A percentile compares a stretch with the other conserved stretches of the same genome.
phyloP scores from a whole-genome alignment of 2,797 vertebrate species.

The Phataginus tetradactyla region DNA sequence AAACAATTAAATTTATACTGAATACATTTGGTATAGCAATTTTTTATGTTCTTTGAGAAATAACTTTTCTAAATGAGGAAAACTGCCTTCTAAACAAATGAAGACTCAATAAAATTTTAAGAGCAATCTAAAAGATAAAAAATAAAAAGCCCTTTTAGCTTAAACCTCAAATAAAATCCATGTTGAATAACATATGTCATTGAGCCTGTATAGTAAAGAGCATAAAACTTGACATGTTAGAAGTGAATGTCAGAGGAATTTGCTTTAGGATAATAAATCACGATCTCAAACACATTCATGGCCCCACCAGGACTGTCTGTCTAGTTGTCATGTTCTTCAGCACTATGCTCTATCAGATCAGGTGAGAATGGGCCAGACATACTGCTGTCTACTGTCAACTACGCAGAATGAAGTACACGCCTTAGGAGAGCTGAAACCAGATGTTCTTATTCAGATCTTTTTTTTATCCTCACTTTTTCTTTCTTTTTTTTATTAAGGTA shows the following conservation, averaged over 20 bases:
- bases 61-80: slow-evolving; percentile 22
- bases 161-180: background rate
- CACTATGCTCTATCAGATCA: too few species aligned
- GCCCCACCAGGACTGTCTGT: background rate
- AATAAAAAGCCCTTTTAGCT: background rate
- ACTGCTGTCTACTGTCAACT: background rate
- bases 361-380: background rate
- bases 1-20: background rate
- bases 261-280: background rate
- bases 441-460: background rate
- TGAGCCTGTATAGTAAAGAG: background rate
- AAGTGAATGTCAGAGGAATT: background rate
- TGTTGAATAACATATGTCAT: background rate
- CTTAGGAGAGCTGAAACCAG: background rate
- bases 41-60: background rate
- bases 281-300: background rate
- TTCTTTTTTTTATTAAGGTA: too few species aligned
- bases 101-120: slow-evolving; percentile 17
- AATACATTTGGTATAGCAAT: background rate
- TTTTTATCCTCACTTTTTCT: too few species aligned
- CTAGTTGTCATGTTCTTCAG: background rate
- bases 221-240: background rate
- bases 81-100: background rate
- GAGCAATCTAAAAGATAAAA: background rate
- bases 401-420: background rate